Evolutionary conservation across 92 coral and sea anemone species (phyloP), one percentile per base, ranked within the genome.

Genomic region (Chrysogorgia sp.): DNA sequence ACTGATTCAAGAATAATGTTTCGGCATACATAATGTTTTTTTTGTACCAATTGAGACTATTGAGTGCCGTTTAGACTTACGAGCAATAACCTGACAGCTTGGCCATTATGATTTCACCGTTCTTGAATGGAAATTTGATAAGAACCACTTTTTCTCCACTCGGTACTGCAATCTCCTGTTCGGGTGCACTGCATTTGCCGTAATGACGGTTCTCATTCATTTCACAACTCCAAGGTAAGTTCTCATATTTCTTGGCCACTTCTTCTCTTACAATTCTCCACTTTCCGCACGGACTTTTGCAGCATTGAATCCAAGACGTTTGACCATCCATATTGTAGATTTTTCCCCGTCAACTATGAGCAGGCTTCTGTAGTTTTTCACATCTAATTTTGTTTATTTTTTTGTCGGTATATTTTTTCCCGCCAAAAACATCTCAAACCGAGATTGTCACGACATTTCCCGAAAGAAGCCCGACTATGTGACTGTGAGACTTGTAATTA

Each of bases 51-150:
- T n/a, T n/a, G n/a, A n/a, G n/a, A n/a, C n/a, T n/a, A n/a, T n/a
- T n/a, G n/a, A n/a, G n/a, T n/a, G n/a, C n/a, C n/a, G n/a, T n/a
- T n/a, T n/a, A n/a, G 56, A 90, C 97, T 87, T 76, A 92, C 97
- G 85, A 50, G 20, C 92, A 96, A 70, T 90, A 92, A 64, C 97
- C 97, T 15, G 92, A 74, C 91, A 92, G 67, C 62, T 88, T 90
- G 14, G 97, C 97, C 90, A 88, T 92, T 33, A 92, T 90, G 58
- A 92, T 88, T 35, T 92, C 93, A 13, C 96, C 97, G 68, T 83
- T 84, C 34, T 96, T 88, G 84, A 90, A 92, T 32, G 91, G 89
- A 58, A 86, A 90, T 80, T 92, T 92, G 87, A 90, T 92, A 45
- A 88, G 74, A 47, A 88, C 92, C 20, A 92, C 83, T 71, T 91